Evolutionary conservation across 1,140 invertebrate species (phyloP).

Genomic region (Cydia splendana): DNA sequence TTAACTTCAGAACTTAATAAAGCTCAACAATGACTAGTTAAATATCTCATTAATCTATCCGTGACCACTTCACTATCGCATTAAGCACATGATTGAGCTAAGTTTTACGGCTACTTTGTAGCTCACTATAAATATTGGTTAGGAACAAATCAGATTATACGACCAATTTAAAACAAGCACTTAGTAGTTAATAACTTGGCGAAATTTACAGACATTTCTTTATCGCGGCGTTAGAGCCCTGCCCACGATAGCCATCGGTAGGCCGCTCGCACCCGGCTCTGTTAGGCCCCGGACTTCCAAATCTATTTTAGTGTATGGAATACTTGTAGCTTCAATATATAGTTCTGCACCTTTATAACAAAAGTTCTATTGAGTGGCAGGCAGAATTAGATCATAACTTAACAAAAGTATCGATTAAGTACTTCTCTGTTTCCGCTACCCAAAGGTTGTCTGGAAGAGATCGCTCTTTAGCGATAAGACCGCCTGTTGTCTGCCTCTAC

Average conservation of each 20-base stretch:
- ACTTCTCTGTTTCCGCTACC: no score
- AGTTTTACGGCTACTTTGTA: background rate
- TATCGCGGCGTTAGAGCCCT: constrained; percentile 40
- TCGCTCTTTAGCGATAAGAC: no score
- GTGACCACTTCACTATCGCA: background rate
- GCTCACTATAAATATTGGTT: constrained; percentile 22
- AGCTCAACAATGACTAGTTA: constrained; percentile 20
- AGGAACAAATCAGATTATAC: constrained; percentile 55
- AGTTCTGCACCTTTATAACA: background rate
- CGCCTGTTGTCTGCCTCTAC: no score
- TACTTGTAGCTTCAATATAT: background rate
- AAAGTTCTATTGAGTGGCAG: background rate
- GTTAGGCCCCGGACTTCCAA: background rate
- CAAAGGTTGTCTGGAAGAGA: no score
- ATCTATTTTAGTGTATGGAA: background rate
- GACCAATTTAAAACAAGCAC: constrained; percentile 56
- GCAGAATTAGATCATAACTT: background rate
- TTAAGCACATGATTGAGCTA: background rate
- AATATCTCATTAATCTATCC: constrained; percentile 12
- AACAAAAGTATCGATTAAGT: no score
- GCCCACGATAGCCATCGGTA: constrained; percentile 26
- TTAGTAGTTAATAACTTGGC: constrained; percentile 61
- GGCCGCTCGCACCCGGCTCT: background rate
- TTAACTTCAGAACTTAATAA: constrained; percentile 26
- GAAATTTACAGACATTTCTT: constrained; percentile 50